A percentile compares a stretch with the other conserved stretches of the same genome.
Conservation (phyloP, 1,140 invertebrate species). For the Aphidius gifuensis region DNA sequence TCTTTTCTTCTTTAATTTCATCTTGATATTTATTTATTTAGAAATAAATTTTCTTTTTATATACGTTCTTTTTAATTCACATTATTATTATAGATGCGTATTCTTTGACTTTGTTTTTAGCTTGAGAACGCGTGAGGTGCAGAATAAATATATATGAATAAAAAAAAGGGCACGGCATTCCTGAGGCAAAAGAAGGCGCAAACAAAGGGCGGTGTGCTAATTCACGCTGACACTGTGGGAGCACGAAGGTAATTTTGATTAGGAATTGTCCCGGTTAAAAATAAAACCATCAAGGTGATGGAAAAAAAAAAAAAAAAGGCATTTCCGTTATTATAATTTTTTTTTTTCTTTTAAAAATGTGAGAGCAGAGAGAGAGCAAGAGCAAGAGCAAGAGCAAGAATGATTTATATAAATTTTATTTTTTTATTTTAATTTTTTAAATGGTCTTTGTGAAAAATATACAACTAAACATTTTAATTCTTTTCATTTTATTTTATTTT, state of each 20-base stretch:
- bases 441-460: too few species aligned
- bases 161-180: conserved; percentile 12
- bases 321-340: too few species aligned
- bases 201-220: conserved; percentile 12
- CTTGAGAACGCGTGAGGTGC: neutral
- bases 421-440: too few species aligned
- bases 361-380: too few species aligned
- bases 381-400: too few species aligned
- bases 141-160: too few species aligned
- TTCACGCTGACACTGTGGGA: conserved; percentile 10
- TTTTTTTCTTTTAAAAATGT: too few species aligned
- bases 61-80: neutral
- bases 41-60: neutral
- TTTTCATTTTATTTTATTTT: too few species aligned
- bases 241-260: conserved; percentile 2
- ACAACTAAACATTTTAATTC: too few species aligned
- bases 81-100: conserved; percentile 2
- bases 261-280: conserved; percentile 11
- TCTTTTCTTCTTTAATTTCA: too few species aligned
- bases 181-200: conserved; percentile 3
- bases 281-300: neutral
- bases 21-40: neutral
- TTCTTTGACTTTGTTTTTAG: neutral
- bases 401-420: too few species aligned
- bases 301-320: neutral